Evolutionary conservation across 2,888 invertebrate species (phyloP), one percentile per base, ranked within the genome.

Genomic region (Unio delphinus): DNA sequence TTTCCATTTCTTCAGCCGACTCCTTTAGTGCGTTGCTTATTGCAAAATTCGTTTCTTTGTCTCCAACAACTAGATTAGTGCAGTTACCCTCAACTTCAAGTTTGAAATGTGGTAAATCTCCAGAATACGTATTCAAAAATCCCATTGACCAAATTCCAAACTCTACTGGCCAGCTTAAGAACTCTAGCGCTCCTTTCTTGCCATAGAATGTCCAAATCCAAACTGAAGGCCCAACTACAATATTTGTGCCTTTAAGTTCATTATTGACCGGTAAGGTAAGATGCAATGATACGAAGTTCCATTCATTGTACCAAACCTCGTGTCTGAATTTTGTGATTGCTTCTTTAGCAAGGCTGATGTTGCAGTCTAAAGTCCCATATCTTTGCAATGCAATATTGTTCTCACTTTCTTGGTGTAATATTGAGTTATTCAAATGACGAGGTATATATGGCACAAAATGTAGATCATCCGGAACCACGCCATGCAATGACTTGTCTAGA

Each of bases 191-290:
- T 0, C 76, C 76, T 30, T 61, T 60, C 5, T 68, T 55, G 11
- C 78, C 78, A n/a, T 64, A 64, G 57, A 66, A 78, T 17, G 80
- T 76, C 78, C 80, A 80, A 1, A 72, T 67, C 80, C 80, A 80
- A 4, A 64, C 60, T n/a, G 45, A 54, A 17, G 59, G 63, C 55
- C 65, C 73, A 58, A 73, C 68, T 4, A 69, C 61, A 8, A 56
- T 8, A 15, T 65, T 67, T 0, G 55, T 45, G 55, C 65, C 66
- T 23, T 15, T 28, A 4, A 68, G n/a, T 7, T 15, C 17, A 7
- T 54, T 57, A 7, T 54, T 54, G 30, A n/a, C 7, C 6, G 15
- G 54, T 18, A 65, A 57, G 18, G 45, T 45, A 8, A 76, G 62
- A 28, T 73, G 67, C 1, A 76, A 61, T 23, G 65, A 69, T 18